Conservation (phyloP, 2,113 vertebrate species). For the Pelvicachromis taeniatus region DNA sequence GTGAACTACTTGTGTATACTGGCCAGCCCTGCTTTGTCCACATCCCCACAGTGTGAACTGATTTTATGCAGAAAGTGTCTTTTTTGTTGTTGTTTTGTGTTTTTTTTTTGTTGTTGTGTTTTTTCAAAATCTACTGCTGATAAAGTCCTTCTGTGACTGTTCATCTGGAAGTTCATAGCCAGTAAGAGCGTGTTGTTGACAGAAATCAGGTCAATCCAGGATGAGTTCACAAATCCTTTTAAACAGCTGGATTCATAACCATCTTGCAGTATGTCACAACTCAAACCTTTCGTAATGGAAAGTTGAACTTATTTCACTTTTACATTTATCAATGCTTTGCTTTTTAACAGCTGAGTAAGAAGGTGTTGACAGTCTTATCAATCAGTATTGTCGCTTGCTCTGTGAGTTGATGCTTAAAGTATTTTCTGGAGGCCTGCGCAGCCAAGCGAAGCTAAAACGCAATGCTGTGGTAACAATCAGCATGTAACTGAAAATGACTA, state of each 20-base stretch:
- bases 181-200: neutral
- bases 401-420: neutral
- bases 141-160: neutral
- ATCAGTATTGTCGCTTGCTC: neutral
- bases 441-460: neutral
- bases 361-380: neutral
- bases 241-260: neutral
- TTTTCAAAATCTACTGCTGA: neutral
- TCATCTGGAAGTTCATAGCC: neutral
- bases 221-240: neutral
- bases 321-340: neutral
- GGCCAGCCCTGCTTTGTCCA: neutral
- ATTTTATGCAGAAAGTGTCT: neutral
- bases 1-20: neutral
- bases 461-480: neutral
- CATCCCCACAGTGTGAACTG: neutral
- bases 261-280: neutral
- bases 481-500: neutral
- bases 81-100: neutral
- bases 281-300: neutral
- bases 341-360: neutral
- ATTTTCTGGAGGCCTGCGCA: neutral
- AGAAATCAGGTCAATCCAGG: neutral
- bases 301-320: neutral
- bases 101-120: neutral